phyloP scores from a whole-genome alignment of 2,888 invertebrate species.

The Schrankia costaestrigalis region DNA sequence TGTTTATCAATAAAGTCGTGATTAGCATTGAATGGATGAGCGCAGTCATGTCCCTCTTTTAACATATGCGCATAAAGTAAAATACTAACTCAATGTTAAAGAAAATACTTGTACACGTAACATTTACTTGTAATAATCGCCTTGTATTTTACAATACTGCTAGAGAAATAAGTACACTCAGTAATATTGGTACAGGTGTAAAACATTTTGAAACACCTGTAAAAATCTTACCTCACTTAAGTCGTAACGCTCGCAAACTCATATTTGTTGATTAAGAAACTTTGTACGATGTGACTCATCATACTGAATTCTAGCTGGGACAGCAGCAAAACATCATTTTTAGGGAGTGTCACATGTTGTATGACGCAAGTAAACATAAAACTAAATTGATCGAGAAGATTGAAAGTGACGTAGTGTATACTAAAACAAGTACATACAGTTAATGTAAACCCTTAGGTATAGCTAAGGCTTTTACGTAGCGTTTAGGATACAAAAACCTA shows the following conservation, averaged over 20 bases:
- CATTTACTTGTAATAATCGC: too few species aligned
- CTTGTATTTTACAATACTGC: slow-evolving; percentile 15
- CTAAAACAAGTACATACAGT: too few species aligned
- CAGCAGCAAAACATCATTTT: slow-evolving; percentile 11
- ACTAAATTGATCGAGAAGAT: slow-evolving; percentile 19
- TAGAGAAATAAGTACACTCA: slow-evolving; percentile 18
- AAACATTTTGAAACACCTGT: slow-evolving; percentile 28
- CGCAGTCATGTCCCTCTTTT: slow-evolving; percentile 9
- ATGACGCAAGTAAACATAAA: slow-evolving; percentile 8
- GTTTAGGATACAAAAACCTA: too few species aligned
- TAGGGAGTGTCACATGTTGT: slow-evolving; percentile 7
- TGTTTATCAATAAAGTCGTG: slow-evolving; percentile 15
- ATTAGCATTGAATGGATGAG: slow-evolving; percentile 33
- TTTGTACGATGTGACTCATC: slow-evolving; percentile 27
- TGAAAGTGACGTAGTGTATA: too few species aligned
- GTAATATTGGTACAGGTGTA: slow-evolving; percentile 29
- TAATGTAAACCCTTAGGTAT: too few species aligned
- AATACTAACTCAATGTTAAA: slow-evolving; percentile 4
- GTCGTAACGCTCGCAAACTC: slow-evolving; percentile 13
- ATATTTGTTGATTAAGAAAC: slow-evolving; percentile 26
- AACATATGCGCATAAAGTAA: slow-evolving; percentile 29
- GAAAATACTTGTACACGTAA: neutral
- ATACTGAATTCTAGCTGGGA: slow-evolving; percentile 3
- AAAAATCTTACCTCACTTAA: slow-evolving; percentile 31
- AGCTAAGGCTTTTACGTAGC: too few species aligned